Evolutionary conservation across 1,140 invertebrate genomes (phyloP).

Genomic region (Manduca sexta): DNA sequence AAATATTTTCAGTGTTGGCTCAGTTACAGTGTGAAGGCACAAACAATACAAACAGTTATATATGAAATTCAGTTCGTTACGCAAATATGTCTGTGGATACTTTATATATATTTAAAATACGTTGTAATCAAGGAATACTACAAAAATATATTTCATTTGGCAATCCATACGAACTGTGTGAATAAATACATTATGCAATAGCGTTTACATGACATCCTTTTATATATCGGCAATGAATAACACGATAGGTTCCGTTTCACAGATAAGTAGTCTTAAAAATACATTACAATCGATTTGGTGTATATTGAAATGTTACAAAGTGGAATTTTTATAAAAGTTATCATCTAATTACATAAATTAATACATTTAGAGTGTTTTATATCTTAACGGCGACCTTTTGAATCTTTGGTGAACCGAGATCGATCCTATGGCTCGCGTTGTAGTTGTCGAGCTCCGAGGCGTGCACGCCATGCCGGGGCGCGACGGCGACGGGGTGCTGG

Average conservation of each 20-base stretch:
- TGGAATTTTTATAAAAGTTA: constrained; percentile 50
- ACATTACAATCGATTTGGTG: constrained; percentile 6
- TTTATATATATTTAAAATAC: constrained; percentile 44
- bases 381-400: constrained; percentile 62
- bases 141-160: constrained; percentile 67
- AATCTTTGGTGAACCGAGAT: constrained; percentile 61
- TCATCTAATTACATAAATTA: constrained; percentile 31
- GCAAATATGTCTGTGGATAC: constrained; percentile 25
- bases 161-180: constrained; percentile 44
- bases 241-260: constrained; percentile 7
- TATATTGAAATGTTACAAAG: constrained; percentile 41
- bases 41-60: constrained; percentile 52
- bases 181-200: constrained; percentile 29
- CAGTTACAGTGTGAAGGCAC: constrained; percentile 57
- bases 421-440: constrained; percentile 34
- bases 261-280: constrained; percentile 2
- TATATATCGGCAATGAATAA: too few species aligned
- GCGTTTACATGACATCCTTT: constrained; percentile 8
- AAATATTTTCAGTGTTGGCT: too few species aligned
- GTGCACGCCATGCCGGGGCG: constrained; percentile 16
- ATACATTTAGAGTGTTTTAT: constrained; percentile 20
- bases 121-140: constrained; percentile 51
- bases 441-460: constrained; percentile 27
- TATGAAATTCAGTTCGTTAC: constrained; percentile 23
- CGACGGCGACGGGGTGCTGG: constrained; percentile 13